A percentile compares a stretch with the other conserved stretches of the same genome.
Conservation (phyloP, 2,888 invertebrate genomes). For the Chrysolina haemoptera region DNA sequence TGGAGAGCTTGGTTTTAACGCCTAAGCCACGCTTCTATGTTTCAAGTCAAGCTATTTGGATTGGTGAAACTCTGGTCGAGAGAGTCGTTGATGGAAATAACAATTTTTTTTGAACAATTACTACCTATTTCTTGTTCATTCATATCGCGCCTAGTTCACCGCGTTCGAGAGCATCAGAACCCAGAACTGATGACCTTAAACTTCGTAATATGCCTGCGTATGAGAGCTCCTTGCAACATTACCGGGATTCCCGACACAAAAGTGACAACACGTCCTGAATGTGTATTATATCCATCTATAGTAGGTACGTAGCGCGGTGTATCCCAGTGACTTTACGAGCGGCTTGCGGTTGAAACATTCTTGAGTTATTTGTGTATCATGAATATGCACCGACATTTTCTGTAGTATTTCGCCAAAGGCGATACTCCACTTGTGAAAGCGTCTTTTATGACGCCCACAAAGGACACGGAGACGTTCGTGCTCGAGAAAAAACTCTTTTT, state of each 20-base stretch:
- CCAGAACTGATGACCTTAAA: no score
- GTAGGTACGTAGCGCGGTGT: not conserved
- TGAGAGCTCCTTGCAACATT: no score
- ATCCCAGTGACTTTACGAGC: not conserved
- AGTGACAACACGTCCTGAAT: not conserved
- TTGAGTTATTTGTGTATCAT: not conserved
- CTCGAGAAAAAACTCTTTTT: not conserved
- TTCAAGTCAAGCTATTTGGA: no score
- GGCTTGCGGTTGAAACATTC: not conserved
- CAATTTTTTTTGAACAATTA: no score
- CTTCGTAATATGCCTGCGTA: no score
- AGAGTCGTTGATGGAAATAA: no score
- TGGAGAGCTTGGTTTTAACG: no score
- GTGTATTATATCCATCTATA: not conserved
- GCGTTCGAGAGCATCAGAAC: no score
- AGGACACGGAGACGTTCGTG: not conserved
- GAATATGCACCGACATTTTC: constrained; percentile 13
- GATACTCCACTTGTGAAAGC: not conserved
- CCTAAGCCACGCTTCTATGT: no score
- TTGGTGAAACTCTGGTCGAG: no score
- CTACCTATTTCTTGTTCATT: no score
- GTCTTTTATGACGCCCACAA: constrained; percentile 2
- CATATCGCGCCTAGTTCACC: no score
- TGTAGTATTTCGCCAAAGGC: not conserved
- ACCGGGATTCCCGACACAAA: not conserved